Evolutionary conservation across 1,140 invertebrate species (phyloP).

Genomic region (Spodoptera frugiperda): DNA sequence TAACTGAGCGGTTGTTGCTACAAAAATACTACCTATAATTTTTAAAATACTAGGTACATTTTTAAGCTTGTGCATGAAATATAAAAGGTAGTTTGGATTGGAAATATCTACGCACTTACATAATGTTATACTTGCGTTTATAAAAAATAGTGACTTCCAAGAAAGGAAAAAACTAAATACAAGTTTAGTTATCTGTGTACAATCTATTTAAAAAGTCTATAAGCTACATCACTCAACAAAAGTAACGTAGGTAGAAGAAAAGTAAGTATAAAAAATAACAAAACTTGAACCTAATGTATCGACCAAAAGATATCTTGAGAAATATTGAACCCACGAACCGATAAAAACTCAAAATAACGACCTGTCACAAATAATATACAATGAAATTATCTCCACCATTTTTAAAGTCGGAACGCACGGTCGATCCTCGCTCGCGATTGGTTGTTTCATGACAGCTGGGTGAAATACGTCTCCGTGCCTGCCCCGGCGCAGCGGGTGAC

Average conservation of each 20-base stretch:
- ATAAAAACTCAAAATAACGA: conserved; percentile 85
- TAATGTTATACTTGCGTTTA: no score
- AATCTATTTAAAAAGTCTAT: no score
- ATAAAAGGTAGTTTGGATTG: no score
- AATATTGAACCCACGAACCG: conserved; percentile 76
- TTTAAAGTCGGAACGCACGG: conserved; percentile 76
- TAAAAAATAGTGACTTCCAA: no score
- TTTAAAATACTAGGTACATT: no score
- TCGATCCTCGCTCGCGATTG: conserved; percentile 67
- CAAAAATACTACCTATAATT: no score
- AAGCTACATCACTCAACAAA: no score
- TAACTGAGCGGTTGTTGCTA: no score
- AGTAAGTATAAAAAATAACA: conserved; percentile 20
- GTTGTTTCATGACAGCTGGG: conserved; percentile 77
- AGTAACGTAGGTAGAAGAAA: neutral
- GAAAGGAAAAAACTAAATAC: no score
- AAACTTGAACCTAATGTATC: conserved; percentile 47
- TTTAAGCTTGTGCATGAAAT: no score
- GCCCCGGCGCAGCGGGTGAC: conserved; percentile 80
- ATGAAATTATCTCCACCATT: conserved; percentile 85
- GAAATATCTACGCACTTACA: no score
- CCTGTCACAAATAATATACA: conserved; percentile 86
- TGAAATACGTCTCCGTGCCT: conserved; percentile 77
- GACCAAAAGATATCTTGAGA: conserved; percentile 60
- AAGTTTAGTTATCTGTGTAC: no score